Conservation (phyloP, 2,797 vertebrate species). For the Prunella strophiata region DNA sequence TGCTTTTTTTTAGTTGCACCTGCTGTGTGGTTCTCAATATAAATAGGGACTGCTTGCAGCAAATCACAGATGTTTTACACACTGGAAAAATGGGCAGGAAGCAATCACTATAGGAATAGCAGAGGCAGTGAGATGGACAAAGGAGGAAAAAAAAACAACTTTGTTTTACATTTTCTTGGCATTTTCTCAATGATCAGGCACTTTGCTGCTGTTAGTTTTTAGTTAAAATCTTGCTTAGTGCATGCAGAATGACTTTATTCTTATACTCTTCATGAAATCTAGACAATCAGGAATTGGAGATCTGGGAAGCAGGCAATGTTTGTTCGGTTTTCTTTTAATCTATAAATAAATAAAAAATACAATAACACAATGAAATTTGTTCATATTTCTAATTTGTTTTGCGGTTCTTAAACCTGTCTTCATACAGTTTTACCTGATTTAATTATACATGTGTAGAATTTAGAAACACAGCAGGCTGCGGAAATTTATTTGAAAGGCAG, state of each 20-base stretch:
- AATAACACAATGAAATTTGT: neutral
- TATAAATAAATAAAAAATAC: neutral
- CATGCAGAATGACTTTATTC: neutral
- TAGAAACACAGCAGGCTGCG: neutral
- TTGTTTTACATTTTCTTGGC: neutral
- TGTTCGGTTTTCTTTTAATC: neutral
- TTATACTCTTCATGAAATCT: neutral
- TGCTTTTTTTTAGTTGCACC: conserved; percentile 61
- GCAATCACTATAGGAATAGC: conserved; percentile 59
- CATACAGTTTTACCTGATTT: neutral
- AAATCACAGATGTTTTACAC: conserved; percentile 69
- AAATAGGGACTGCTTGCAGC: conserved; percentile 61
- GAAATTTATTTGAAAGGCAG: neutral
- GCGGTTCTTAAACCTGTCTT: neutral
- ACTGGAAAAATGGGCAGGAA: conserved; percentile 70
- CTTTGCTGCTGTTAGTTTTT: neutral
- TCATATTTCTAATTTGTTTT: neutral
- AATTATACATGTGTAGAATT: neutral
- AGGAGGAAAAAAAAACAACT: neutral
- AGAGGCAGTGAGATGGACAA: conserved; percentile 4
- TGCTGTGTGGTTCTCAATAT: conserved; percentile 65
- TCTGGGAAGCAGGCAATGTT: neutral
- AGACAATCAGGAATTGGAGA: neutral
- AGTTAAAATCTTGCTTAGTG: neutral
- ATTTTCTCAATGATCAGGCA: neutral